Evolutionary conservation across 2,888 invertebrate species (phyloP).

Genomic region (Zeuzera pyrina): DNA sequence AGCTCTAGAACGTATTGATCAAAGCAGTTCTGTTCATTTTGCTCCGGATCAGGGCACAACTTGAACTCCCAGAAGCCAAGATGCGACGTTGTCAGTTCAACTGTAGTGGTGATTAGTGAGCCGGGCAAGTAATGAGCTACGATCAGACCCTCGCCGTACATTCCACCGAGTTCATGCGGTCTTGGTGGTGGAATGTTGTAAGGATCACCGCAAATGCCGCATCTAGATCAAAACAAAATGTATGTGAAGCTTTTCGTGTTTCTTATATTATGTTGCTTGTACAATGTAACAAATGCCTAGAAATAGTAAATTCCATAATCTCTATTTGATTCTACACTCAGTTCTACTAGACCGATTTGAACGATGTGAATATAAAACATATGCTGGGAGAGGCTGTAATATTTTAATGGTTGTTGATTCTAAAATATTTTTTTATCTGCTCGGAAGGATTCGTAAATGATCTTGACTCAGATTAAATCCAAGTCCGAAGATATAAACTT

Average conservation of each 20-base stretch:
- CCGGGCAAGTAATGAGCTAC: conserved; percentile 80
- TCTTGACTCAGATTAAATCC: no score
- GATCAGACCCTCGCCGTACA: conserved; percentile 82
- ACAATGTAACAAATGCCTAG: no score
- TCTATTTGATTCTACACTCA: no score
- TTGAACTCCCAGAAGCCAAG: conserved; percentile 88
- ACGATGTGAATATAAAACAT: no score
- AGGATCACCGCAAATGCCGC: conserved; percentile 89
- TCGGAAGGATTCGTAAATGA: no score
- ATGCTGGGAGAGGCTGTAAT: no score
- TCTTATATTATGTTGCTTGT: background rate
- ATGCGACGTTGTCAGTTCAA: conserved; percentile 88
- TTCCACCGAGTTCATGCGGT: conserved; percentile 85
- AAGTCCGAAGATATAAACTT: no score
- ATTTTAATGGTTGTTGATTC: no score
- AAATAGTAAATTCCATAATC: no score
- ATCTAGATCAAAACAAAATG: conserved; percentile 37
- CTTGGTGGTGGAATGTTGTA: conserved; percentile 80
- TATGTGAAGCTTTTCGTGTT: background rate
- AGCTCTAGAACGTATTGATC: conserved; percentile 77
- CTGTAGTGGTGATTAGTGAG: conserved; percentile 75
- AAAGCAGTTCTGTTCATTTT: conserved; percentile 80
- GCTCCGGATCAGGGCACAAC: conserved; percentile 80
- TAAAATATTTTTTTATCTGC: no score
- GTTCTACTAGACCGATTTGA: no score